Evolutionary conservation across 2,888 invertebrate genomes (phyloP), one percentile per base, ranked within the genome.

Genomic region (Caenorhabditis doughertyi): DNA sequence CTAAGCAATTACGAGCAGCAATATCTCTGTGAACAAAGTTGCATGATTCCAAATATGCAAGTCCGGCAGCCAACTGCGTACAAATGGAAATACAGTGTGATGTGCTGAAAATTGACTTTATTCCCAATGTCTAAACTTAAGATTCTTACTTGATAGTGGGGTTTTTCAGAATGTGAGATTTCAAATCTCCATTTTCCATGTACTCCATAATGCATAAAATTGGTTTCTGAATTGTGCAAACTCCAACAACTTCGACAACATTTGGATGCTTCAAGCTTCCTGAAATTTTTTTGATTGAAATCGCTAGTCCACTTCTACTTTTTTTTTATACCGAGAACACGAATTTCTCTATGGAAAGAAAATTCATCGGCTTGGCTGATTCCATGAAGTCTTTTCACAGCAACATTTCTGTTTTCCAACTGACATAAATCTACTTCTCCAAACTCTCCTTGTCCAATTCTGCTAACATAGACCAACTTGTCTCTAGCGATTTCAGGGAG

Each of bases 151-250:
- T 73, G n/a, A 88, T 71, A 0, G 56, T 58, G 2, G 79, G 79
- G 25, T 68, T 79, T 32, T 51, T 81, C 23, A 56, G 23, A 32
- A 88, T 83, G 49, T 94, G 96, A 92, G 94, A 94, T 85, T 96
- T 95, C 82, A 97, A 94, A 92, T 96, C 96, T 29, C 96, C 96
- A 85, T 95, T 95, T 92, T 96, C 95, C 92, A 96, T 95, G 92
- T 96, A 96, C 92, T 96, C 96, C 89, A 96, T 95, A n/a, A 96
- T 94, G 88, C 96, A 95, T 92, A 95, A 95, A 90, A 95, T 95
- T 7, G 96, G 87, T 35, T 82, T 82, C 11, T 87, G 74, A 0
- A 81, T 80, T 0, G 86, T 82, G 18, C 84, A 88, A 0, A 88
- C 85, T 18, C 89, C 90, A 35, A 90, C 83, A 11, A 90, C 86